Base-by-base conservation (phyloP, 1,140 invertebrate species). In the Chionoecetes opilio region DNA sequence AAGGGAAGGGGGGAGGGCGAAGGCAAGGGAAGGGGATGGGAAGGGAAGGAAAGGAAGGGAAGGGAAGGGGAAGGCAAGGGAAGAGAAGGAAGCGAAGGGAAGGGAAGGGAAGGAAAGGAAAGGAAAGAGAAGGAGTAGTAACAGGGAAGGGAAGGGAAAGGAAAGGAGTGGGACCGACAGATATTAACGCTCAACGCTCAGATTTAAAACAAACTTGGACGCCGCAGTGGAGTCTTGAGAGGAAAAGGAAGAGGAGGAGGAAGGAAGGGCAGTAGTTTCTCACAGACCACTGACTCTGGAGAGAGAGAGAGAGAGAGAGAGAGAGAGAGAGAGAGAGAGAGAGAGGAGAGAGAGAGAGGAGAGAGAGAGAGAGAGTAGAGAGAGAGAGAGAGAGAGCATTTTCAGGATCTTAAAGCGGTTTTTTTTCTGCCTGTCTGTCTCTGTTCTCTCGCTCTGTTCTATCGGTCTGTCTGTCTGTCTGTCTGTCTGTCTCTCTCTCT, bases 321-420 rank as follows among this genome's bases (percentile, higher is more conserved):
- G 46, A 53, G 46, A 53, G 46, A 53, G 46, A 53, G 46, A 53
- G 46, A 53, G 46, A 53, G 46, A 53, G 46, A 53, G 46, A 53
- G 46, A 53, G 46, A 53, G 46, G 46, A 53, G 46, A 53, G 46
- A 53, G 46, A 53, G 46, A 53, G 46, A 53, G 46, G 46, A 53
- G 46, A 75, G 63, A 75, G 63, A n/a, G 63, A 75, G 63, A 75
- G 63, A n/a, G 63, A 75, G 63, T n/a, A 75, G 63, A 26, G n/a
- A 75, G 63, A 75, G 53, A 9, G 21, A 75, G 53, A 75, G 9
- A 26, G 53, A 75, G 53, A 75, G 21, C 38, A n/a, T n/a, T n/a
- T n/a, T n/a, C n/a, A n/a, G n/a, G n/a, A n/a, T n/a, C n/a, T n/a
- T n/a, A n/a, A n/a, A n/a, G n/a, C n/a, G n/a, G n/a, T n/a, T n/a